Base-by-base conservation (phyloP, 2,113 vertebrate species). In the Platichthys flesus region DNA sequence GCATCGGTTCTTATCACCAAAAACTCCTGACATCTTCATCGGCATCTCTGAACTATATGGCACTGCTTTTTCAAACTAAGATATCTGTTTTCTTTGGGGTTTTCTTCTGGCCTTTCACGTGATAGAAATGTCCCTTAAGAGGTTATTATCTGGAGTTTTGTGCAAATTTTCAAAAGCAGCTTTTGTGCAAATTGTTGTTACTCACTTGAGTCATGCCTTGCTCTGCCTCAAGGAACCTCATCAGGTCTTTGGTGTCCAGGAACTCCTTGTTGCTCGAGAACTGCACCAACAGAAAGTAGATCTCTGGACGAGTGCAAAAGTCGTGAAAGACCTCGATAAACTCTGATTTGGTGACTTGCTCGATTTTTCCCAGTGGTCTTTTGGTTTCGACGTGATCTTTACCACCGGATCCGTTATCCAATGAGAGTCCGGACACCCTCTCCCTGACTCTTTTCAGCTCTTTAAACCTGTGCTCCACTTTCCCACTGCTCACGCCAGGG, bases 211-310 rank as follows among this genome's bases (percentile, higher is more conserved):
- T 93, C 93, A 98, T 94, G 81, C 97, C 97, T 89, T 98, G 97
- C 76, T 98, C 97, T 58, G 97, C 97, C 93, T 98, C 97, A 23
- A 98, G 95, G 93, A 98, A 98, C 94, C 95, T 96, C 96, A 95
- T 97, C 85, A 98, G 93, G 89, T 98, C 97, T 94, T 97, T 97
- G 86, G 94, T 95, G 84, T 98, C 97, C 84, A 98, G 92, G 83
- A 96, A 97, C 92, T 98, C 97, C 92, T 98, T 98, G 97, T 98
- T 98, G 95, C 97, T 97, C 18, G 97, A 98, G 94, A 98, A 98
- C 92, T 98, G 97, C 93, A 98, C 97, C 90, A 98, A 93, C 70
- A 98, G 92, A 81, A 98, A 98, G 91, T 98, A 98, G 90, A 98
- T 97, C 94, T 98, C 97, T 6, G 97, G 97, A 64, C 97, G 95